Conservation (phyloP, 2,797 vertebrate genomes). For the Pogoniulus pusillus region DNA sequence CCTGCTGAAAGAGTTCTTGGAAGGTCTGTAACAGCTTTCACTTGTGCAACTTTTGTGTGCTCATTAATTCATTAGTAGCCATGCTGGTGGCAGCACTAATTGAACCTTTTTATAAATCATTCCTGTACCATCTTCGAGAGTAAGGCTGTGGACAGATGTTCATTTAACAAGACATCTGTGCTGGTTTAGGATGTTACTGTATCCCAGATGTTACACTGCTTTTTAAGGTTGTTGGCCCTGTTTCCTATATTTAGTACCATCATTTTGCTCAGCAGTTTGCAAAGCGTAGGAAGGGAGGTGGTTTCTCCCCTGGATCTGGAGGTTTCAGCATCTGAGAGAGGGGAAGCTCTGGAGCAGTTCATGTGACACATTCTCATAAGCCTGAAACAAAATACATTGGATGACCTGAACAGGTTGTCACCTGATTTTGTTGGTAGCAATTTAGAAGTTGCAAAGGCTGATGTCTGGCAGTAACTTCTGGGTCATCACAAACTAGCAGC, state of each 20-base stretch:
- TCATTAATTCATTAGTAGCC: not conserved
- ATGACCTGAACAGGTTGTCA: not conserved
- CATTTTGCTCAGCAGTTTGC: not conserved
- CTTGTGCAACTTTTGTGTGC: not conserved
- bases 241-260: not conserved
- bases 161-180: constrained; percentile 64
- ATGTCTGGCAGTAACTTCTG: not conserved
- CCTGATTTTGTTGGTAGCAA: not conserved
- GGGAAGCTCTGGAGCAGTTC: not conserved
- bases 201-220: constrained; percentile 51
- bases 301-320: not conserved
- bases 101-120: constrained; percentile 37
- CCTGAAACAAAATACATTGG: not conserved
- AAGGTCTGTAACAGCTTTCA: constrained; percentile 8
- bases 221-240: constrained; percentile 54
- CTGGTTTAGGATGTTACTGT: constrained; percentile 45
- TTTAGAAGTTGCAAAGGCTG: not conserved
- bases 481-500: not conserved
- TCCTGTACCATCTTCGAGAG: constrained; percentile 8
- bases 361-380: not conserved
- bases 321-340: not conserved
- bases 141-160: constrained; percentile 55
- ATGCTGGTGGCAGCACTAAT: not conserved
- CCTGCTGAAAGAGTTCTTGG: constrained; percentile 11
- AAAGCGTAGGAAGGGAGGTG: not conserved